phyloP scores from a whole-genome alignment of 1,140 invertebrate species.

The Drosophila pandora region DNA sequence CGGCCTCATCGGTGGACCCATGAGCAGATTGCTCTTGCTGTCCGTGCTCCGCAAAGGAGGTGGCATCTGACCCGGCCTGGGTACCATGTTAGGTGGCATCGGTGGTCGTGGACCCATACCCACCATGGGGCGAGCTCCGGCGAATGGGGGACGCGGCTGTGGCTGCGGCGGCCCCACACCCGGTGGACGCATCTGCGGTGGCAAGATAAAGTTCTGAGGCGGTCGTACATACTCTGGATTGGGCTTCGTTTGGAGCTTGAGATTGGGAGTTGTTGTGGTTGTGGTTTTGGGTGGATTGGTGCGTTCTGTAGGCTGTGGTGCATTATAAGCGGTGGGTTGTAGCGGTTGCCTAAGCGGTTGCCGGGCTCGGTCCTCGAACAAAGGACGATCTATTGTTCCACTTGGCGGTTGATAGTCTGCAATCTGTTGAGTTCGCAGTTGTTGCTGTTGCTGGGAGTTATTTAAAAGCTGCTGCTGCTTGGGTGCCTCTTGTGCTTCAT shows the following conservation, averaged over 20 bases:
- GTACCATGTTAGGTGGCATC: constrained; percentile 70
- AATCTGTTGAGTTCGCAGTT: neutral
- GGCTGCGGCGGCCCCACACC: constrained; percentile 62
- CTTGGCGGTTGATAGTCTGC: constrained; percentile 7
- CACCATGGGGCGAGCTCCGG: constrained; percentile 68
- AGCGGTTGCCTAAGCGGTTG: constrained; percentile 22
- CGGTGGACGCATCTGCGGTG: constrained; percentile 69
- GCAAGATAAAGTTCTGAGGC: constrained; percentile 64
- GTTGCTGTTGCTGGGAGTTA: constrained; percentile 8
- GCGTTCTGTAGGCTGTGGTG: constrained; percentile 41
- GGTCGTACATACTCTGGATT: constrained; percentile 55
- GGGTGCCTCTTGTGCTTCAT: constrained; percentile 3
- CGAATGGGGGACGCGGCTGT: constrained; percentile 70
- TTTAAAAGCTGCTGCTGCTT: neutral
- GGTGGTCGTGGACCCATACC: constrained; percentile 67
- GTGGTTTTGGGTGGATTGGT: constrained; percentile 13
- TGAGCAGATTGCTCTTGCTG: constrained; percentile 75
- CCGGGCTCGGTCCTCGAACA: constrained; percentile 1
- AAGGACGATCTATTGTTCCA: neutral
- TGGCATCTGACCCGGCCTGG: constrained; percentile 52
- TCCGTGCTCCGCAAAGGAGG: constrained; percentile 75
- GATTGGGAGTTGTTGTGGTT: constrained; percentile 9
- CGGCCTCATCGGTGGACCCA: constrained; percentile 71
- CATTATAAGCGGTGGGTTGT: constrained; percentile 2
- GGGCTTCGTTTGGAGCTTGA: constrained; percentile 30